Evolutionary conservation across 2,888 invertebrate species (phyloP), one percentile per base, ranked within the genome.

Genomic region (Lithosia quadra): DNA sequence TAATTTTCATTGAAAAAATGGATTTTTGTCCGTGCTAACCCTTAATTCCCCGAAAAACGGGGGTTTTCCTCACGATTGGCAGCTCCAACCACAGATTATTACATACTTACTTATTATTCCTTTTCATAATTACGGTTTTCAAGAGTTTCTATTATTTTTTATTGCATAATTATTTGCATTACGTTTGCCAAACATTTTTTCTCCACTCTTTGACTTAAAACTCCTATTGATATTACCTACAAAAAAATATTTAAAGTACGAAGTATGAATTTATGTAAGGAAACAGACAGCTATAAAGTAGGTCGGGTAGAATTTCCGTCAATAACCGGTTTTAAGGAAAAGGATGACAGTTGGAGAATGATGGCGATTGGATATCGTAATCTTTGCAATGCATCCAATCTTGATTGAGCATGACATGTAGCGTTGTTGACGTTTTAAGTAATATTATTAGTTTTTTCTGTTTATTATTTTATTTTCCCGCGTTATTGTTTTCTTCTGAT

Each of bases 401-500:
- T 63, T 59, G 56, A 33, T 18, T 0, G 71, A 77, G 71, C 43
- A 80, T 86, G 88, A 83, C 81, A 85, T 81, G 68, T 83, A 75
- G 79, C 68, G 71, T 86, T 88, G 89, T 89, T 91, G 88, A 88
- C 86, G 80, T 87, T 85, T 79, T 85, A 77, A 68, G 56, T 64
- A 74, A 73, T 78, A 74, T 70, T 74, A 79, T 73, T 74, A 63
- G 67, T 81, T 85, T 87, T 88, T 88, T 83, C 75, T 73, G 83
- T 86, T 87, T 84, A 64, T 87, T 86, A 71, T 85, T 84, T 89
- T 86, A 65, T 86, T 90, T 90, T 86, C 75, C 76, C 74, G 73
- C 78, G 59, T 81, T 77, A 60, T 81, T 81, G 81, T 69, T 64
- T 49, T 72, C 67, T 65, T 77, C 83, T 79, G 74, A 91, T 92